Evolutionary conservation across 1,140 invertebrate genomes (phyloP), one percentile per base, ranked within the genome.

Genomic region (Doryteuthis pealeii): DNA sequence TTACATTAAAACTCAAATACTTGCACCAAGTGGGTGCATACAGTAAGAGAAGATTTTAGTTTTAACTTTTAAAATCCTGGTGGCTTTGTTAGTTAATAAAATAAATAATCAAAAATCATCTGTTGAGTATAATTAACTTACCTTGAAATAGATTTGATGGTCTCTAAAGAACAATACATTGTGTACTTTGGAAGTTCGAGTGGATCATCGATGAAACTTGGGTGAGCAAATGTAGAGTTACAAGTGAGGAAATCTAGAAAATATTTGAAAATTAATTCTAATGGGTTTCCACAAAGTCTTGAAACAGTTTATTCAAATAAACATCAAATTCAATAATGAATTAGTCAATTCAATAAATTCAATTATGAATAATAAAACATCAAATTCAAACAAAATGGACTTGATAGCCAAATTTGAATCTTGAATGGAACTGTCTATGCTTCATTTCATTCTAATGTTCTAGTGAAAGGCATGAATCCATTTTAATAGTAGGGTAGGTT

Each of bases 181-280:
- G 89, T 89, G 78, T 89, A 89, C 75, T 89, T 89, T 3, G 88
- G 88, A n/a, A 79, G 75, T 58, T 89, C 86, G 70, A 90, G 83
- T 72, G 84, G 83, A 71, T 89, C 88, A 72, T 86, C 15, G 80
- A 81, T 6, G 84, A 82, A 45, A 86, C 78, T 71, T 86, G 85
- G 26, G 84, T 81, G 74, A 90, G 72, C 30, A 89, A 76, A 49
- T 86, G 87, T 28, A 90, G 78, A 71, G 84, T 86, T 18, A 89
- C 87, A 70, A 89, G 76, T 22, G 87, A 87, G 22, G 84, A 83
- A 70, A 90, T 86, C 88, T 89, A 77, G 26, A 85, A 80, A 70
- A 49, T 62, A 78, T 33, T 32, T n/a, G n/a, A n/a, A n/a, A n/a
- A n/a, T n/a, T n/a, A n/a, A n/a, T n/a, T n/a, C 28, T 15, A 31